Conservation (phyloP, 2,113 vertebrate genomes). For the Callipepla californica region DNA sequence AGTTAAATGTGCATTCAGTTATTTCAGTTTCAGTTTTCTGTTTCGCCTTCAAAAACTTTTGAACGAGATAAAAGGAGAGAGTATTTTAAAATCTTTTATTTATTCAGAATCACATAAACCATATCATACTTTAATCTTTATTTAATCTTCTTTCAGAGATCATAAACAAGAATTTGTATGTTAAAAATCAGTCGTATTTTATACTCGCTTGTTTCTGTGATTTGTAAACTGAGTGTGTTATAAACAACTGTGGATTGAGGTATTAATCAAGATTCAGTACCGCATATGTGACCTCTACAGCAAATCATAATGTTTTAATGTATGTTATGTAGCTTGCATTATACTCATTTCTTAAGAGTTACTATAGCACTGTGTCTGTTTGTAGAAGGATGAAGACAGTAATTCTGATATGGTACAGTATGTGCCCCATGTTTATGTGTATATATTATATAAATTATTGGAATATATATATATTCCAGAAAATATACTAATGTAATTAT, state of each 20-base stretch:
- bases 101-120: slow-evolving; percentile 10
- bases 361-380: not conserved
- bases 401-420: not conserved
- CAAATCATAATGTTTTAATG: slow-evolving; percentile 22
- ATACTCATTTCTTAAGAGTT: slow-evolving; percentile 21
- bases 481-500: not conserved
- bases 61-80: not conserved
- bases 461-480: slow-evolving; percentile 4
- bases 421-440: not conserved
- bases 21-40: slow-evolving; percentile 27
- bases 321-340: not conserved
- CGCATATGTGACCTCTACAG: slow-evolving; percentile 33
- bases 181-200: slow-evolving; percentile 42
- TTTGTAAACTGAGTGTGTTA: slow-evolving; percentile 36
- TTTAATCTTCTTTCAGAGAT: slow-evolving; percentile 18
- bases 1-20: slow-evolving; percentile 24
- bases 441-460: not conserved
- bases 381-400: not conserved
- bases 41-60: slow-evolving; percentile 55
- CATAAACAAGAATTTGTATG: slow-evolving; percentile 40
- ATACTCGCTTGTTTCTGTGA: slow-evolving; percentile 41
- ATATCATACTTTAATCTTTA: slow-evolving; percentile 38
- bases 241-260: slow-evolving; percentile 43
- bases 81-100: not conserved
- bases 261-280: slow-evolving; percentile 47